phyloP scores from a whole-genome alignment of 2,113 vertebrate species.

The Andinoacara biseriatus region DNA sequence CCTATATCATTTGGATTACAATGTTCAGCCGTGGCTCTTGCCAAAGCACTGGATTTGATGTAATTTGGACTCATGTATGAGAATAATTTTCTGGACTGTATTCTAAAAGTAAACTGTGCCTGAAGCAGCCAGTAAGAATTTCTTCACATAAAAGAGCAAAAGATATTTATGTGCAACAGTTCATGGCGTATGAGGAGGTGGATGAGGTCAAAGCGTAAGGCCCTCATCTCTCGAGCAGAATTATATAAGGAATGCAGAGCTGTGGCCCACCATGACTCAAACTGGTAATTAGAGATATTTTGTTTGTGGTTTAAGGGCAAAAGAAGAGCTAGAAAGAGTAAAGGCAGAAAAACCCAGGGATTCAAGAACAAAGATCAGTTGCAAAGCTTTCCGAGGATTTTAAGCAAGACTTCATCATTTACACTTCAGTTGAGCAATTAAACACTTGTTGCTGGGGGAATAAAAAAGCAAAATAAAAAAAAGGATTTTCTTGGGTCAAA shows the following conservation, averaged over 20 bases:
- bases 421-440: not conserved
- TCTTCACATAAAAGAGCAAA: constrained; percentile 41
- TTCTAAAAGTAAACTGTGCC: constrained; percentile 54
- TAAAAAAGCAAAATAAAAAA: too few species aligned
- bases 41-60: not conserved
- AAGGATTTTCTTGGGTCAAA: not conserved
- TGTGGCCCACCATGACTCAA: constrained; percentile 44
- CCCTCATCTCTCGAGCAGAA: constrained; percentile 48
- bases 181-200: constrained; percentile 53
- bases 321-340: not conserved
- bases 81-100: constrained; percentile 14
- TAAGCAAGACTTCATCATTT: not conserved
- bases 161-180: constrained; percentile 53
- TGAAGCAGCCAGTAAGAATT: constrained; percentile 33
- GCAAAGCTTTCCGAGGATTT: not conserved
- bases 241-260: constrained; percentile 60
- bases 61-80: not conserved
- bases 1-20: not conserved
- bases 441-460: not conserved
- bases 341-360: not conserved
- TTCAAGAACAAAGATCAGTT: not conserved
- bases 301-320: constrained; percentile 30
- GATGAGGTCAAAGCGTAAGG: constrained; percentile 52
- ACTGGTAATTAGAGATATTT: constrained; percentile 56
- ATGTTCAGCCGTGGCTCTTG: not conserved